Evolutionary conservation across 2,797 vertebrate genomes (phyloP), one percentile per base, ranked within the genome.

Genomic region (Sciurus vulgaris): DNA sequence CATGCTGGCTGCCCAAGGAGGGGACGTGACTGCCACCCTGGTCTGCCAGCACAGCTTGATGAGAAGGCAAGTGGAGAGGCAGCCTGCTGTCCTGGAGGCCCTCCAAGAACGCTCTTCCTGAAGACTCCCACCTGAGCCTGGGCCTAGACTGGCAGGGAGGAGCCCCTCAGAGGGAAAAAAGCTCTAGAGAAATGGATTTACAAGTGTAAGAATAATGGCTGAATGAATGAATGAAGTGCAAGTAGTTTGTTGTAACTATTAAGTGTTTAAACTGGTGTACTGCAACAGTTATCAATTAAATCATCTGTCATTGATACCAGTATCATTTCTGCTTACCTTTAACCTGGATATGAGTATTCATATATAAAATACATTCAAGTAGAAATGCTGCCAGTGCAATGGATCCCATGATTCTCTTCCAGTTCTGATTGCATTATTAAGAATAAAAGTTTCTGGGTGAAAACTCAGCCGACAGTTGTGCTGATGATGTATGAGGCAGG

Each of bases 401-500:
- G 22, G 72, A 85, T 72, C 74, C 84, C 14, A 28, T 0, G 2
- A 38, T 9, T 86, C 67, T 85, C 47, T 74, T 83, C 35, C 15
- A 9, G 35, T 41, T 79, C 72, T n/a, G 72, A 30, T 56, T 51
- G 41, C 54, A 30, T 33, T 61, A 69, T 38, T 41, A 26, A 4
- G 74, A 92, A 67, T 86, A 51, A 92, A 90, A 86, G 92, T 89
- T 90, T 49, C 82, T 76, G 0, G 0, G 49, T 51, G 84, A 47
- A 73, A 38, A 87, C 63, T 51, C 85, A 74, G 81, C 59, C 0
- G 8, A 76, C 86, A 69, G 47, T 30, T 56, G 41, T 44, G 51
- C 84, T 20, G 93, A 86, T 83, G 89, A 96, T 77, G 3, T 65
- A 54, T 33, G 73, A 89, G 92, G 70, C 49, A 35, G 24, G 38